Evolutionary conservation across 2,888 invertebrate genomes (phyloP), one percentile per base, ranked within the genome.

Genomic region (Oscheius sp.): DNA sequence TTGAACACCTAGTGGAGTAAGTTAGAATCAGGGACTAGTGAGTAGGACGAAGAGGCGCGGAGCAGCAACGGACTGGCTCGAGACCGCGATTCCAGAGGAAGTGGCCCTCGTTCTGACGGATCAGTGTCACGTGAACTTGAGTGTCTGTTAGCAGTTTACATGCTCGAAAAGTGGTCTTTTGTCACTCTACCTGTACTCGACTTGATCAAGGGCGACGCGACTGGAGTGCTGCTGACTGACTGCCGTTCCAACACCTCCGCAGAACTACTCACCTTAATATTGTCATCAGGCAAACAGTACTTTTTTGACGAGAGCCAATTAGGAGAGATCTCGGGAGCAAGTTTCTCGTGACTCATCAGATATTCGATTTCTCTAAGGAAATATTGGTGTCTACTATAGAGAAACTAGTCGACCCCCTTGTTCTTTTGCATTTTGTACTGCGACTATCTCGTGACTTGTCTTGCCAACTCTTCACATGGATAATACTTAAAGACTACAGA

Each of bases 141-240:
- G 68, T 53, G 68, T 68, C 68, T 68, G 68, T 68, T 68, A 68
- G 55, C 68, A 55, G 68, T 55, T 63, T 55, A 35, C 68, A 42
- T 55, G 68, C 55, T 11, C 29, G 21, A 21, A 47, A n/a, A 35
- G 2, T 33, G 33, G 4, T 13, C n/a, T 35, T 35, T 35, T 60
- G 11, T 11, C 32, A 53, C 53, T 55, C 21, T 29, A 68, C 68
- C 68, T 37, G 68, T 68, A 29, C 53, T 68, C 42, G 68, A 68
- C 21, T 55, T 53, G 55, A 33, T 29, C 63, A 63, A 47, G 48
- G 63, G 63, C n/a, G 33, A 2, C 11, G 58, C 5, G 33, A 13
- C 3, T 47, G 63, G 47, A 47, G 48, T n/a, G 63, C 29, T 29
- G 50, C 42, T 48, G 63, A 47, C n/a, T 48, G 48, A 60, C 60